Evolutionary conservation across 2,888 invertebrate genomes (phyloP).

Genomic region (Neoascia interrupta): DNA sequence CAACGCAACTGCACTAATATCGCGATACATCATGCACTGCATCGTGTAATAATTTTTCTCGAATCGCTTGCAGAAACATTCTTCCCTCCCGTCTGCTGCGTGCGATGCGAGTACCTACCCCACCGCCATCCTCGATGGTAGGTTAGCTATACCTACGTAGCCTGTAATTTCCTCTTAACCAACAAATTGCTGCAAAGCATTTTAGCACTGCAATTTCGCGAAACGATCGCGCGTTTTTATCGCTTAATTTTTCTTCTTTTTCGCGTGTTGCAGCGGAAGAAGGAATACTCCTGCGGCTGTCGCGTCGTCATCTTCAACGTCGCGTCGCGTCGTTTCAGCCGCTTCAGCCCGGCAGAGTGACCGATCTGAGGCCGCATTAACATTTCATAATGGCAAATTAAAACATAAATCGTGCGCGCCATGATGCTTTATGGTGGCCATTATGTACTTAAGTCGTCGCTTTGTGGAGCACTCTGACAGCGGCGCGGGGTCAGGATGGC

Average conservation of each 20-base stretch:
- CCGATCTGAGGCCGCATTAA: slow-evolving; percentile 66
- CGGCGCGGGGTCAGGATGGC: background rate
- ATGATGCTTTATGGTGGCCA: slow-evolving; percentile 69
- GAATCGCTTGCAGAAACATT: slow-evolving; percentile 20
- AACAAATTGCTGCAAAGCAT: slow-evolving; percentile 70
- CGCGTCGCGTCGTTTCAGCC: too few species aligned
- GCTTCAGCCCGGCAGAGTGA: too few species aligned
- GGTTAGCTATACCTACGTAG: background rate
- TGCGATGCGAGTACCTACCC: background rate
- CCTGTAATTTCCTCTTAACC: slow-evolving; percentile 68
- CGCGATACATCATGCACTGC: too few species aligned
- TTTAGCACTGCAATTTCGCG: slow-evolving; percentile 69
- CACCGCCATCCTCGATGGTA: background rate
- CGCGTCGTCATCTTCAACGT: too few species aligned
- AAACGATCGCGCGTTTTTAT: slow-evolving; percentile 70
- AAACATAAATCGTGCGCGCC: slow-evolving; percentile 70
- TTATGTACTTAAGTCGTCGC: slow-evolving; percentile 70
- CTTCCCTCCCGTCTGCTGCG: background rate
- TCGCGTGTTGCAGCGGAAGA: slow-evolving; percentile 47
- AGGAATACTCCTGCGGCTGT: slow-evolving; percentile 19
- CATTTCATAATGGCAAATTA: slow-evolving; percentile 70
- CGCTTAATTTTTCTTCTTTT: slow-evolving; percentile 70
- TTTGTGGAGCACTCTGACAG: slow-evolving; percentile 56
- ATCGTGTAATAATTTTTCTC: slow-evolving; percentile 52
- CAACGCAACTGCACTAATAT: too few species aligned